These are phyloP conservation scores for Drosophila ercepeae DNA, from an alignment of 1,140 invertebrate genomes.

Conservation along the genomic window DNA sequence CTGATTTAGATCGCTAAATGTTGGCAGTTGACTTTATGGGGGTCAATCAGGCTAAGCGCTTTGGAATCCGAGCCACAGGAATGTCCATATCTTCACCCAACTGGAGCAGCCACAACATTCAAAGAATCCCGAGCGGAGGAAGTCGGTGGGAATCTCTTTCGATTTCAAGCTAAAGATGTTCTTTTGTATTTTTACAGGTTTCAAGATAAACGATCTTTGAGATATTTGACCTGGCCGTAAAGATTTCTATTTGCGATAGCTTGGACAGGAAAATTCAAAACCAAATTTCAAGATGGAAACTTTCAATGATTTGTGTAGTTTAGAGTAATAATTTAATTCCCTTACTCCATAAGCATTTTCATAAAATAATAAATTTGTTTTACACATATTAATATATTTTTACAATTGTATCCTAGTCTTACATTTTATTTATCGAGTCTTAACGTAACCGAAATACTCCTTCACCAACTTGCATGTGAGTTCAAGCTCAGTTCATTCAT, in stretches of 20 bases:
- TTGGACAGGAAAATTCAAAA: not conserved
- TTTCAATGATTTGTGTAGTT: no score
- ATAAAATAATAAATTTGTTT: not conserved
- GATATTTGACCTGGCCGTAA: slow-evolving; percentile 26
- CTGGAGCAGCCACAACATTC: slow-evolving; percentile 26
- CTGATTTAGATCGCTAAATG: slow-evolving; percentile 70
- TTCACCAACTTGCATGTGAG: not conserved
- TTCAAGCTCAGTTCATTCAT: slow-evolving; percentile 14
- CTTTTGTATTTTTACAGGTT: not conserved
- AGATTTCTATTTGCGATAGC: slow-evolving; percentile 30
- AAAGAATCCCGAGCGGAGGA: slow-evolving; percentile 6
- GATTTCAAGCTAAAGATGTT: slow-evolving; percentile 34
- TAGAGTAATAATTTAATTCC: no score
- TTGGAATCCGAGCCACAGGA: slow-evolving; percentile 1
- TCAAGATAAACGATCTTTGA: slow-evolving; percentile 2
- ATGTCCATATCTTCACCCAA: slow-evolving; percentile 25
- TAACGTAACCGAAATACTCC: not conserved
- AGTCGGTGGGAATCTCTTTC: slow-evolving; percentile 5
- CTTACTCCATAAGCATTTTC: not conserved
- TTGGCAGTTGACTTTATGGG: slow-evolving; percentile 75
- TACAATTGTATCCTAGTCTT: not conserved
- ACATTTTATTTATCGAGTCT: not conserved
- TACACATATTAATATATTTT: not conserved
- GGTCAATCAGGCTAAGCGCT: slow-evolving; percentile 67
- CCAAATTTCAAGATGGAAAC: not conserved